Base-by-base conservation (phyloP, 2,797 vertebrate genomes). In the Propithecus deckenii region DNA sequence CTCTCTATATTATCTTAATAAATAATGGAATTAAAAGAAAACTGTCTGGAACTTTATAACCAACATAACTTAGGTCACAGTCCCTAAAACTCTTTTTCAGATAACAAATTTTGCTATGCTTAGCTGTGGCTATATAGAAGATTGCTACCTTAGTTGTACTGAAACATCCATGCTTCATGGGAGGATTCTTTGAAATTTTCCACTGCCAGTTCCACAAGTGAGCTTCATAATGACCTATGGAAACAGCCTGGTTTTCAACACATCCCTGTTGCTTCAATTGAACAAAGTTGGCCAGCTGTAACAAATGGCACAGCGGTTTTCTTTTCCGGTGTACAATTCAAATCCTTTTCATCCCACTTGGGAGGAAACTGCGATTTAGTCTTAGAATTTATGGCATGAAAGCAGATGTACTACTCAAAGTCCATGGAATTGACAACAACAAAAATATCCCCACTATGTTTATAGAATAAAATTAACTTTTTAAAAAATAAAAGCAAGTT, bases 331-430 rank as follows among this genome's bases (percentile, higher is more conserved):
- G 57, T 88, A 96, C 96, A 96, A 50, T 87, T 97, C 96, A 93
- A 94, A 96, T 87, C 83, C 89, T 88, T 96, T 97, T 96, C n/a
- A 93, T 81, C 91, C 91, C 84, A 63, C 94, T 90, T 69, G 71
- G 94, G 97, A 96, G 30, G 91, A 95, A 89, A 65, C 15, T 91
- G 72, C 2, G 35, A 81, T 87, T 96, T 96, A 86, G 61, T 89
- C 80, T 94, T 84, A 90, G 94, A 61, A 97, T 97, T 94, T 91
- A 94, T 87, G 43, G 55, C 89, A 91, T 28, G 65, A 96, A 96
- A 91, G 72, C 92, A 94, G 89, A 96, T 86, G 83, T 50, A 81
- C 52, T 65, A 72, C 63, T 88, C 91, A 72, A 89, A 81, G 75
- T 89, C 67, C 22, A 52, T 72, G 69, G 57, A 96, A 91, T 18